Conservation (phyloP, 2,113 vertebrate species). For the Odocoileus virginianus region DNA sequence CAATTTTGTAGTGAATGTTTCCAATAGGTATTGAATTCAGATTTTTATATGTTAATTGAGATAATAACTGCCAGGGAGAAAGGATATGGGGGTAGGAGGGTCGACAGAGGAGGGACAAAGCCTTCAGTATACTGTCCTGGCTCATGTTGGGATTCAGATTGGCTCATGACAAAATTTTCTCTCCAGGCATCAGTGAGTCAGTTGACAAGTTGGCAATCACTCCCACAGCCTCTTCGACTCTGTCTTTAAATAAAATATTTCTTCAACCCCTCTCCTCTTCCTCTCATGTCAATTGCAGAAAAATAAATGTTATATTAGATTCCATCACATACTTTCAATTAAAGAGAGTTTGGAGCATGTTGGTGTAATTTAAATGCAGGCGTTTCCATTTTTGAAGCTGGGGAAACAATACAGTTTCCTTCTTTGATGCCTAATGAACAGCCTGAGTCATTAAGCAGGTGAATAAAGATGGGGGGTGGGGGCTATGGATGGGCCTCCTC, state of each 20-base stretch:
- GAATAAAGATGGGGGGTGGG: background rate
- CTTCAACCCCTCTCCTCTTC: slow-evolving; percentile 61
- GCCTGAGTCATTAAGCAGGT: slow-evolving; percentile 31
- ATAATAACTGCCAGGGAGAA: background rate
- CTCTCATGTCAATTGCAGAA: slow-evolving; percentile 66
- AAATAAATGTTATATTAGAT: slow-evolving; percentile 71
- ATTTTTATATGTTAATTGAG: slow-evolving; percentile 32
- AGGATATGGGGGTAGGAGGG: background rate
- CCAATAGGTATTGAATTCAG: background rate
- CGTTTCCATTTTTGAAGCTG: slow-evolving; percentile 24
- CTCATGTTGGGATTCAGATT: background rate
- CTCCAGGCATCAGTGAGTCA: slow-evolving; percentile 76
- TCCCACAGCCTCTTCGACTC: slow-evolving; percentile 73
- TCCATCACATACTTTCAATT: slow-evolving; percentile 68
- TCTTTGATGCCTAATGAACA: slow-evolving; percentile 39
- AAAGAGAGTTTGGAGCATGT: slow-evolving; percentile 54
- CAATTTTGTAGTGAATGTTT: slow-evolving; percentile 5
- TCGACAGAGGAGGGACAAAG: background rate
- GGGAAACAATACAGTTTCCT: slow-evolving; percentile 16
- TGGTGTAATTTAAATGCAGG: slow-evolving; percentile 46
- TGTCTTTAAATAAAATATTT: slow-evolving; percentile 81
- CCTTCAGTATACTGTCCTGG: background rate
- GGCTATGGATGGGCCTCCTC: background rate
- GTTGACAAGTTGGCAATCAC: slow-evolving; percentile 80
- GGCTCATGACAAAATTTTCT: slow-evolving; percentile 75